phyloP scores from a whole-genome alignment of 2,888 invertebrate species.

The Synergus laeviventris region DNA sequence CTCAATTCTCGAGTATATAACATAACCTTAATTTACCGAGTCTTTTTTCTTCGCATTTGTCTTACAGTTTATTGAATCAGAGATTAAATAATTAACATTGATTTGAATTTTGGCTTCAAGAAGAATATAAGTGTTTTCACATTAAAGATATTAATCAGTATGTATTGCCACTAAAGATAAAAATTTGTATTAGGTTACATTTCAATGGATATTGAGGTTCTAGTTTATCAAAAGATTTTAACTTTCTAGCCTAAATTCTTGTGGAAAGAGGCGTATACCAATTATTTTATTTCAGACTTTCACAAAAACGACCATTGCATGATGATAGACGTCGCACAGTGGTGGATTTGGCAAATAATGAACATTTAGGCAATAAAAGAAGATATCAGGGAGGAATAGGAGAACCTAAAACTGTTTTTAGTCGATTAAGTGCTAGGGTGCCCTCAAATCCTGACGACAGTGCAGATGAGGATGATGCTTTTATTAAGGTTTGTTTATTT shows the following conservation, averaged over 20 bases:
- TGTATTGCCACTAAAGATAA: too few species aligned
- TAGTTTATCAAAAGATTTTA: too few species aligned
- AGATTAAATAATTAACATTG: neutral
- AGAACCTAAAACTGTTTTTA: slow-evolving; percentile 74
- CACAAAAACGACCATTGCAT: slow-evolving; percentile 69
- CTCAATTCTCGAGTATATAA: neutral
- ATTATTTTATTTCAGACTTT: slow-evolving; percentile 57
- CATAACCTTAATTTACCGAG: neutral
- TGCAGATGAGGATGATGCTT: slow-evolving; percentile 71
- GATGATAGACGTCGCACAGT: slow-evolving; percentile 70
- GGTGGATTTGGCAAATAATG: slow-evolving; percentile 68
- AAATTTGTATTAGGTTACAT: too few species aligned
- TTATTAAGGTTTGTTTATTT: slow-evolving; percentile 43
- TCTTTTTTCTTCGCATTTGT: neutral
- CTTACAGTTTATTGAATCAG: neutral
- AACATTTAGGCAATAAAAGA: slow-evolving; percentile 66
- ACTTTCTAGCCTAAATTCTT: too few species aligned
- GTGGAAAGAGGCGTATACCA: neutral
- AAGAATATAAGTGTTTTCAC: too few species aligned
- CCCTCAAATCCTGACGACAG: slow-evolving; percentile 73
- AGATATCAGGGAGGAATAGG: slow-evolving; percentile 66
- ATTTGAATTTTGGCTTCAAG: neutral
- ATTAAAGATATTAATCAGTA: too few species aligned
- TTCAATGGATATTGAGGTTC: too few species aligned
- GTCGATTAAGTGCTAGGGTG: slow-evolving; percentile 72